phyloP scores from a whole-genome alignment of 2,797 vertebrate genomes.

The Podarcis lilfordi region DNA sequence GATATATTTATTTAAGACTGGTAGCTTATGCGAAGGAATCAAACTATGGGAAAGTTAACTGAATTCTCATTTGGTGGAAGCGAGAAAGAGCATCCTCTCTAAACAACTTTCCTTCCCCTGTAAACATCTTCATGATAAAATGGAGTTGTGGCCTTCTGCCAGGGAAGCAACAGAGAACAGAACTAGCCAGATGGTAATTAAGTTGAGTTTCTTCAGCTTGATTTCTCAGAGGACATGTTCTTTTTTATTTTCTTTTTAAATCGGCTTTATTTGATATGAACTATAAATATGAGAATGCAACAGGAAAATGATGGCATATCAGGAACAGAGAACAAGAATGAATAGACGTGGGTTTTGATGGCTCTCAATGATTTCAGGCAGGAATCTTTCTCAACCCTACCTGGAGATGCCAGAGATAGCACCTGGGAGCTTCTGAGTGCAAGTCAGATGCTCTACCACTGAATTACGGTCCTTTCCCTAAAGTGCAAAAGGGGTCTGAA shows the following conservation, averaged over 20 bases:
- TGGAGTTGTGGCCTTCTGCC: background rate
- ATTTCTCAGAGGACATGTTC: slow-evolving; percentile 31
- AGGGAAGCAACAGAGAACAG: slow-evolving; percentile 31
- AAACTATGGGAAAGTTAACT: rapidly evolving
- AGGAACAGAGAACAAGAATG: background rate
- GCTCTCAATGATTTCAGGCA: no score
- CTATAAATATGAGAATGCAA: slow-evolving; percentile 30
- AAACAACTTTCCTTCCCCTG: background rate
- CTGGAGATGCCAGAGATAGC: no score
- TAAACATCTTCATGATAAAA: slow-evolving; percentile 30
- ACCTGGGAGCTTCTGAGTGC: no score
- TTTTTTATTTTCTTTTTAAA: slow-evolving; percentile 5
- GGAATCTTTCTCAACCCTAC: no score
- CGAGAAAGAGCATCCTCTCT: rapidly evolving
- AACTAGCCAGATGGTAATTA: slow-evolving; percentile 45
- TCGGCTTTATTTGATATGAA: slow-evolving; percentile 29
- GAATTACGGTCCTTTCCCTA: no score
- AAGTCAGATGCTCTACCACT: no score
- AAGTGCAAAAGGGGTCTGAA: no score
- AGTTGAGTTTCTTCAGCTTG: slow-evolving; percentile 22
- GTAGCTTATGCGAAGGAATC: background rate
- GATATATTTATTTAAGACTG: background rate
- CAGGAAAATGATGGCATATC: background rate
- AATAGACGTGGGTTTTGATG: background rate
- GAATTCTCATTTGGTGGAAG: background rate